phyloP scores from a whole-genome alignment of 2,888 invertebrate species.

The Drosophila dives region DNA sequence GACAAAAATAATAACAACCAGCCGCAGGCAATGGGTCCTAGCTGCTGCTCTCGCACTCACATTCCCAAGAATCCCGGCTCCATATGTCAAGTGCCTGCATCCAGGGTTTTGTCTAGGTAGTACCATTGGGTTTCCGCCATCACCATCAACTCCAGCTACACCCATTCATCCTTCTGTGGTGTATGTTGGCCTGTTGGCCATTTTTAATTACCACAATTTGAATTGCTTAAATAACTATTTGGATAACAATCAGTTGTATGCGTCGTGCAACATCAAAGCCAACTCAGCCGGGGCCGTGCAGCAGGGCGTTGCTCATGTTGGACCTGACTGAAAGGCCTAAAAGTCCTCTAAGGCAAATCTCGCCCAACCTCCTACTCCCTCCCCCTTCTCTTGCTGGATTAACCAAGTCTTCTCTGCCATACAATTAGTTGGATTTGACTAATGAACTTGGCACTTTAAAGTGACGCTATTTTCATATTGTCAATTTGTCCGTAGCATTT shows the following conservation, averaged over 20 bases:
- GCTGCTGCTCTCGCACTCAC: slow-evolving; percentile 43
- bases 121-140: neutral
- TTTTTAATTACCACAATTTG: slow-evolving; percentile 80
- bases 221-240: slow-evolving; percentile 79
- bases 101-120: slow-evolving; percentile 51
- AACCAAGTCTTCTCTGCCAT: slow-evolving; percentile 15
- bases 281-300: slow-evolving; percentile 10
- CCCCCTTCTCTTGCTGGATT: slow-evolving; percentile 19
- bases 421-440: slow-evolving; percentile 52
- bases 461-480: neutral
- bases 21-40: slow-evolving; percentile 63
- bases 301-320: slow-evolving; percentile 25
- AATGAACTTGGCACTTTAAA: slow-evolving; percentile 37
- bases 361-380: neutral
- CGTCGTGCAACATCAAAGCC: slow-evolving; percentile 62
- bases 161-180: slow-evolving; percentile 2
- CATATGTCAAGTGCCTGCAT: slow-evolving; percentile 72
- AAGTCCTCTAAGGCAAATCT: slow-evolving; percentile 3
- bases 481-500: neutral
- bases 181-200: slow-evolving; percentile 54
- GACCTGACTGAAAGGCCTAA: slow-evolving; percentile 31
- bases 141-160: neutral
- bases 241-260: slow-evolving; percentile 73
- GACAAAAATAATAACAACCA: slow-evolving; percentile 79
- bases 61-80: slow-evolving; percentile 48